Evolutionary conservation across 2,797 vertebrate genomes (phyloP).

Genomic region (Hypotaenidia okinawae): DNA sequence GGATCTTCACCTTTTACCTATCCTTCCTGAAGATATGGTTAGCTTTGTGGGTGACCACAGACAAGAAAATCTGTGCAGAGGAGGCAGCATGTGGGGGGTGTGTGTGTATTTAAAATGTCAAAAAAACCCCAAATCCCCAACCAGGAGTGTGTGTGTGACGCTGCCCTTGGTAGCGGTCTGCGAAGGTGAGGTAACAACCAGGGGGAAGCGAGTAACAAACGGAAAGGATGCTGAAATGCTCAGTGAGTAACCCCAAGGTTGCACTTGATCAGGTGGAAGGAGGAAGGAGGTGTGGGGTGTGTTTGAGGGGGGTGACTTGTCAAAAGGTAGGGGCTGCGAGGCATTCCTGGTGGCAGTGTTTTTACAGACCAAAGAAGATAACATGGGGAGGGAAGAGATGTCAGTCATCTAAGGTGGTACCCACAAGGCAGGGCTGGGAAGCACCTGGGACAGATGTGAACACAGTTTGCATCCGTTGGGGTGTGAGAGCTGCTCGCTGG

Average conservation of each 20-base stretch:
- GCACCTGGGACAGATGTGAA: background rate
- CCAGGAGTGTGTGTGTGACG: background rate
- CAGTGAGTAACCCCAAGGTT: background rate
- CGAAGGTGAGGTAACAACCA: background rate
- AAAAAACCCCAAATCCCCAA: accelerated
- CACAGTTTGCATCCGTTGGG: background rate
- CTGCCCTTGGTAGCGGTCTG: background rate
- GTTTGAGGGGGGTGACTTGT: background rate
- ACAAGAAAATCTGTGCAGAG: slow-evolving; percentile 31
- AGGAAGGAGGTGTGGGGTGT: background rate
- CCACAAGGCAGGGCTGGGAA: background rate
- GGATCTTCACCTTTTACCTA: slow-evolving; percentile 13
- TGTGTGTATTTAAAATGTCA: background rate
- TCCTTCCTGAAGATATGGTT: background rate
- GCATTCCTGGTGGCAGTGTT: background rate
- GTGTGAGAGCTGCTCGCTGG: background rate
- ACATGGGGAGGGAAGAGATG: background rate
- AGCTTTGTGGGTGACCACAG: slow-evolving; percentile 57
- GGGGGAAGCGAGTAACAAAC: background rate
- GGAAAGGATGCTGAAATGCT: background rate
- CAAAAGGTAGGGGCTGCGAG: background rate
- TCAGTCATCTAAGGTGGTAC: background rate
- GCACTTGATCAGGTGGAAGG: background rate
- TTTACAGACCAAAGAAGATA: slow-evolving; percentile 20
- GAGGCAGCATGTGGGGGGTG: background rate